Base-by-base conservation (phyloP, 2,888 invertebrate species). In the Linhomoeus sp. region DNA sequence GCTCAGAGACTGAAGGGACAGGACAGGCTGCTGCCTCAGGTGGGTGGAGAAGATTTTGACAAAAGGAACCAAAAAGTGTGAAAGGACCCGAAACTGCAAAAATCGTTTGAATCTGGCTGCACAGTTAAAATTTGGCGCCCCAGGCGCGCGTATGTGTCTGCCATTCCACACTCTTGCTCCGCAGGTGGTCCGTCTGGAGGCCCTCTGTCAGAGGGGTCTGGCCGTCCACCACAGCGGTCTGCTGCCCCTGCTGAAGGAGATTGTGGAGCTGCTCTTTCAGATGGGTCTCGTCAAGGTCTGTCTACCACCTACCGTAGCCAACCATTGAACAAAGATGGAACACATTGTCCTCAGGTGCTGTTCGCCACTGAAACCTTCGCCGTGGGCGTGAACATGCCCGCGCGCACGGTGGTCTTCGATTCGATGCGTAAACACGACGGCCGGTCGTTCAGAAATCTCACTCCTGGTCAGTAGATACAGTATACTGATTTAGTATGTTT, bases 381-480 rank as follows among this genome's bases (percentile, higher is more conserved):
- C 0, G 94, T 97, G 90, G 97, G 97, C 0, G 88, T 99, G 2
- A 99, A 97, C 68, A 99, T 99, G 97, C 97, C 97, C 0, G 88
- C 97, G 0, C 75, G 88, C 19, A 92, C 92, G 0, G 97, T 99
- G 0, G 79, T 94, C 17, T 99, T 99, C 67, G 92, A 94, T 68
- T 79, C 81, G 7, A 77, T 81, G 37, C 73, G 72, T 23, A 99
- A 99, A 67, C 88, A 78, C 64, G 97, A 99, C 65, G 97, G 97
- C 0, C 69, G 73, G 3, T 75, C 76, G 55, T 43, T 45, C 35
- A 41, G 50, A 7, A 26, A 41, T 23, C 26, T 49, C 24, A 2
- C 3, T 12, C 41, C 49, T 12, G 43, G 29, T 29, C 7, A 29
- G 29, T 12, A 9, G 5, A 12, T 12, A 5, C 29, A 5, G 7